phyloP scores from a whole-genome alignment of 2,888 invertebrate species.

The Lysandra bellargus region DNA sequence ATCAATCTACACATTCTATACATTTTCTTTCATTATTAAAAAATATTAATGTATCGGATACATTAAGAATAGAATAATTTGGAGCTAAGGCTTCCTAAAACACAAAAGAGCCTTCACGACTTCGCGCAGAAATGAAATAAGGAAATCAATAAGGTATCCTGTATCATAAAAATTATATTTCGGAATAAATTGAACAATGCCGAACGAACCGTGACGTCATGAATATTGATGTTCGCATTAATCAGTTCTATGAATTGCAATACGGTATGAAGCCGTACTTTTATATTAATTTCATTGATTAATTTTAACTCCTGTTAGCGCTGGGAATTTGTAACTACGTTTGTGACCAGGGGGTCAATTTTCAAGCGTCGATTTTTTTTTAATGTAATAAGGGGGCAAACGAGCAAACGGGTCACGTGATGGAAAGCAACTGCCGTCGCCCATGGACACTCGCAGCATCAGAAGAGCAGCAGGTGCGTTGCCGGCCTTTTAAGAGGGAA shows the following conservation, averaged over 20 bases:
- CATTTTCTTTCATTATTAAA: too few species aligned
- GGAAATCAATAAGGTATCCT: not conserved
- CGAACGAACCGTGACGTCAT: not conserved
- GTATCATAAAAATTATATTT: not conserved
- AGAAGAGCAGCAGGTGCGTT: too few species aligned
- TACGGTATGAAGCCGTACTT: constrained; percentile 20
- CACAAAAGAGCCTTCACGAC: not conserved
- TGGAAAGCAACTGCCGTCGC: too few species aligned
- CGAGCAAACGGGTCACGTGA: too few species aligned
- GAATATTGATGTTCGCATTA: constrained; percentile 3
- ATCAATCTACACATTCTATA: too few species aligned
- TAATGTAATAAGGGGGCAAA: too few species aligned
- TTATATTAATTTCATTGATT: constrained; percentile 28
- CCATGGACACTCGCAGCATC: too few species aligned
- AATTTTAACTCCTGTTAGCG: constrained; percentile 12
- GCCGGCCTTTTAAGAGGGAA: too few species aligned
- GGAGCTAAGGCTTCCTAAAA: too few species aligned
- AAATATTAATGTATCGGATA: too few species aligned
- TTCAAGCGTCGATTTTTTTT: not conserved
- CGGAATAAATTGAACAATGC: not conserved
- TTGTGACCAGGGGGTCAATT: not conserved
- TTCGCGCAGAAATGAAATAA: not conserved
- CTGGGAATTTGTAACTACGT: constrained; percentile 18
- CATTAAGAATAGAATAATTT: too few species aligned
- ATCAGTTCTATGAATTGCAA: not conserved